Evolutionary conservation across 2,888 invertebrate species (phyloP), one percentile per base, ranked within the genome.

Genomic region (Thera britannica): DNA sequence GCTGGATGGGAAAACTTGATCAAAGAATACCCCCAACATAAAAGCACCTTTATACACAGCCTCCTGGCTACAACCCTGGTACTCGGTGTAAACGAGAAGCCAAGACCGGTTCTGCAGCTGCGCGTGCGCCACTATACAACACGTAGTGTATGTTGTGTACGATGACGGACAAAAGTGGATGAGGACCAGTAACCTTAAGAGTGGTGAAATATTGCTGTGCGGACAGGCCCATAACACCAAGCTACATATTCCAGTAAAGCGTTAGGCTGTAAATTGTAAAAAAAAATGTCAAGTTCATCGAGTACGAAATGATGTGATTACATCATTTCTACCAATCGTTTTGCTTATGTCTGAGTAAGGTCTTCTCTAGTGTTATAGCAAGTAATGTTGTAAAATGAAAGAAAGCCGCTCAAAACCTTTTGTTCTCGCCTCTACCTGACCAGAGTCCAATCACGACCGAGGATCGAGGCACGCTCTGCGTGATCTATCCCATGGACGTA

Each of bases 51-150:
- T n/a, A 49, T 36, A 59, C 55, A 51, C 68, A 68, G 68, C 65
- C 58, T 68, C 65, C 65, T 65, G 6, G 23, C 23, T 68, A 44
- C 68, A 44, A 2, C 65, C 55, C 68, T 64, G 64, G 41, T 11
- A n/a, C 56, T 41, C 58, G 44, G 83, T 85, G 87, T 87, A 86
- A 88, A 83, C 88, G 84, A 87, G 89, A 87, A 87, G 85, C 65
- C 79, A 70, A 76, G 90, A 93, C 93, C 92, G 91, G 93, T 93
- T 85, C 78, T 83, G 90, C 92, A 92, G 93, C 92, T 93, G 92
- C 92, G 89, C 89, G 87, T 85, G 88, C 89, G 80, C 81, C 63
- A 74, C 76, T 76, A 77, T 75, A 72, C 67, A 69, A 72, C 75
- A 75, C 77, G 75, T 75, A 78, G 73, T 72, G 62, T 73, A 73